Percentiles rank a stretch among this genome's conserved stretches.
phyloP scores from a whole-genome alignment of 2,797 vertebrate species.

The Caiman crocodilus region DNA sequence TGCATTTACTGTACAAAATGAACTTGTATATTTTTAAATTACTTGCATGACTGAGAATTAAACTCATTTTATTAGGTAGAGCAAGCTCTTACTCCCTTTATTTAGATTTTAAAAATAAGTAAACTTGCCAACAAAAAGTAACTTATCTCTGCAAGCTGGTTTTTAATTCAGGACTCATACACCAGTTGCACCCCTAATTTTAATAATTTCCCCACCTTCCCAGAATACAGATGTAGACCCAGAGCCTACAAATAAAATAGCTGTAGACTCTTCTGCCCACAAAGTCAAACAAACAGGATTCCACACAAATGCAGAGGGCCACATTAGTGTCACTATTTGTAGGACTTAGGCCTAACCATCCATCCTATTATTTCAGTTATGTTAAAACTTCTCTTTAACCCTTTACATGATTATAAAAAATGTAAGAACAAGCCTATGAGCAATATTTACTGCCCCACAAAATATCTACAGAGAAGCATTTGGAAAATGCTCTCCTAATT shows the following conservation, averaged over 20 bases:
- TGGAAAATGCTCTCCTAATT: constrained; percentile 60
- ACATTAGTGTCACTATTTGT: constrained; percentile 12
- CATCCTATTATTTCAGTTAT: neutral
- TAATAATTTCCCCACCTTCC: neutral
- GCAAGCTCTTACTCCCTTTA: neutral
- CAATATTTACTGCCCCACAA: constrained; percentile 35
- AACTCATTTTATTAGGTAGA: neutral
- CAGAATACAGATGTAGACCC: neutral
- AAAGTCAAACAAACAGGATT: constrained; percentile 9
- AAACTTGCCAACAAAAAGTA: too few species aligned
- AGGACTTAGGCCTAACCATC: constrained; percentile 23
- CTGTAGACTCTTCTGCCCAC: neutral
- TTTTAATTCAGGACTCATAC: constrained; percentile 1
- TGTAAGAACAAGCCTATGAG: neutral
- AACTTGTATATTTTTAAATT: constrained; percentile 7
- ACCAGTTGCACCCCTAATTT: constrained; percentile 1
- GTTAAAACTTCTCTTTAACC: neutral
- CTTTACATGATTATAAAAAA: constrained; percentile 36
- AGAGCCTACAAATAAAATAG: constrained; percentile 9
- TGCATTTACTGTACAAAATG: neutral
- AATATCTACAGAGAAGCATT: constrained; percentile 51
- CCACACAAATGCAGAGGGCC: neutral
- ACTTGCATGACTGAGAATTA: neutral
- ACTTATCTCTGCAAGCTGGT: neutral
- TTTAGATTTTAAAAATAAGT: too few species aligned